Base-by-base conservation (phyloP, 2,888 invertebrate genomes). In the Brenthis daphne region DNA sequence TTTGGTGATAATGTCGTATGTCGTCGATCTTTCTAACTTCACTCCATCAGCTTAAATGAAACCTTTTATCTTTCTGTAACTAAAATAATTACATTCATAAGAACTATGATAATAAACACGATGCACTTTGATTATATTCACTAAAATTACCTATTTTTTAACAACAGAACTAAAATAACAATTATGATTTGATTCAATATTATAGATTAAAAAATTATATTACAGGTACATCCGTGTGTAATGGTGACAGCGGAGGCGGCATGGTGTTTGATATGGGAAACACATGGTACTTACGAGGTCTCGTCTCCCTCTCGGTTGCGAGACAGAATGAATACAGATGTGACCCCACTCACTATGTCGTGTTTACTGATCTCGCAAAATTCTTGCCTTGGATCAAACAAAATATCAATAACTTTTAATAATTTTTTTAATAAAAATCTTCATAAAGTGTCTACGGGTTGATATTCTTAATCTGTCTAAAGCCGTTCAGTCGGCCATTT, bases 321-420 rank as follows among this genome's bases (percentile, higher is more conserved):
- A 79, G 93, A 43, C 94, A 94, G 76, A 93, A 94, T 77, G 93
- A 94, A 73, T 89, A 91, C 75, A 83, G 94, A 8, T 95, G 95
- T 74, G 94, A 95, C 74, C 92, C 94, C 0, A 86, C 89, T 0
- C 94, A 95, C 75, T 95, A 94, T 80, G 93, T 94, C 20, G 93
- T 95, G 6, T 94, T 95, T 76, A 94, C 94, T 0, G 95, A 95
- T 73, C 82, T 94, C 33, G 94, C 94, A 6, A 94, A 94, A 79
- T 91, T 94, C 84, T 77, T 93, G 69, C 87, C 92, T 11, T 95
- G 94, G 94, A 90, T 94, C 48, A 81, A 85, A 70, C 80, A 85
- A 58, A 79, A 81, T 48, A 66, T 73, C 50, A 67, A 65, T 53
- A 70, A 69, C 47, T 63, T 37, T 43, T 63, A 54, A 63, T 63